Conservation (phyloP, 2,888 invertebrate genomes). For the Meta bourneti region DNA sequence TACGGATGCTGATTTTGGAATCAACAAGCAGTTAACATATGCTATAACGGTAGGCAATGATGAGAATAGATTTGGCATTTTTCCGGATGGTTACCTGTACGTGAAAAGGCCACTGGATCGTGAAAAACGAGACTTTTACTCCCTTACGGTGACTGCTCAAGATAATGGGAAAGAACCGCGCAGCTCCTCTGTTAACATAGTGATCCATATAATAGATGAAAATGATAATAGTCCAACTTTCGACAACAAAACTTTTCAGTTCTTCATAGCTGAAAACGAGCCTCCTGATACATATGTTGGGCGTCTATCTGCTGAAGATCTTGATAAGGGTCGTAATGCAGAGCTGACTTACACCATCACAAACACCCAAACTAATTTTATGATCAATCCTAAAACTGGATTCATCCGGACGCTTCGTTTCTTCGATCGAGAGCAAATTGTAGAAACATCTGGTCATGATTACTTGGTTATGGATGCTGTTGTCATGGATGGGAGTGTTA, state of each 20-base stretch:
- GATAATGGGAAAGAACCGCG: constrained; percentile 90
- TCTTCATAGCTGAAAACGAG: constrained; percentile 93
- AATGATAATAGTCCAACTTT: constrained; percentile 98
- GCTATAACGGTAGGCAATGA: constrained; percentile 91
- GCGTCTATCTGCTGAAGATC: constrained; percentile 92
- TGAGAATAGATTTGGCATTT: constrained; percentile 93
- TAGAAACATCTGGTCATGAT: constrained; percentile 88
- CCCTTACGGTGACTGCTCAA: constrained; percentile 90
- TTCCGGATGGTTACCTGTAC: constrained; percentile 95
- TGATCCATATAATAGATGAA: constrained; percentile 95
- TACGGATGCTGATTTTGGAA: constrained; percentile 91
- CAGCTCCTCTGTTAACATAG: constrained; percentile 91
- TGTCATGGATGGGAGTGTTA: constrained; percentile 90
- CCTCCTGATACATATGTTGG: constrained; percentile 94
- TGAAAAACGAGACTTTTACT: constrained; percentile 94
- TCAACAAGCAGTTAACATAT: constrained; percentile 90
- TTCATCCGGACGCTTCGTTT: constrained; percentile 91
- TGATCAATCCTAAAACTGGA: constrained; percentile 94
- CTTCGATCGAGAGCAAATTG: constrained; percentile 93
- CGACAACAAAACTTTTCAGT: constrained; percentile 92
- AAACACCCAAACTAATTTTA: constrained; percentile 86
- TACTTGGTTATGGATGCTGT: constrained; percentile 91
- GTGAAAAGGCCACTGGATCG: constrained; percentile 92
- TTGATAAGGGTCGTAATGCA: constrained; percentile 94
- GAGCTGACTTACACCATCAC: constrained; percentile 89